phyloP scores from a whole-genome alignment of 2,888 invertebrate species.

The Ichneumoninae sp. region DNA sequence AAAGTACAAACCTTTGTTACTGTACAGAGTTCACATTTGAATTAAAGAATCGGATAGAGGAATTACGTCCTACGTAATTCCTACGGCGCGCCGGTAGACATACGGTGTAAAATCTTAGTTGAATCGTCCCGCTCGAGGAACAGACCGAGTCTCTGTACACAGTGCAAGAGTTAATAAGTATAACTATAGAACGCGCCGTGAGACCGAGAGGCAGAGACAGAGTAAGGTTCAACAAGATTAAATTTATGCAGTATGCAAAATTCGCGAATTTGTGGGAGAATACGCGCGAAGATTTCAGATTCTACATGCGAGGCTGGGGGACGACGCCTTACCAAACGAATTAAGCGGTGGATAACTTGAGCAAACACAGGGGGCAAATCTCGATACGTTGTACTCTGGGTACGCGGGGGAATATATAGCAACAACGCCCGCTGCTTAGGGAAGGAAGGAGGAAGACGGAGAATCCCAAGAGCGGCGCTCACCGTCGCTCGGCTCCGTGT shows the following conservation, averaged over 20 bases:
- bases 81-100: background rate
- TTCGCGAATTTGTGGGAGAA: slow-evolving; percentile 58
- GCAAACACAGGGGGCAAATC: slow-evolving; percentile 72
- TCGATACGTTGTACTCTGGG: slow-evolving; percentile 67
- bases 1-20: too few relatives aligned
- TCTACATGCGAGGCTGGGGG: slow-evolving; percentile 20
- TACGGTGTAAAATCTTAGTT: background rate
- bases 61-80: too few relatives aligned
- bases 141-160: background rate
- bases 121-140: background rate
- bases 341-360: slow-evolving; percentile 69
- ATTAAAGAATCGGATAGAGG: too few relatives aligned
- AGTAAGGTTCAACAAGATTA: slow-evolving; percentile 55
- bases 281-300: slow-evolving; percentile 59
- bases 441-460: slow-evolving; percentile 1
- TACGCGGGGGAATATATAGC: slow-evolving; percentile 8
- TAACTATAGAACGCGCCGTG: slow-evolving; percentile 1
- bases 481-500: background rate
- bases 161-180: slow-evolving; percentile 33
- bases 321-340: slow-evolving; percentile 71
- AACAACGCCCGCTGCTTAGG: slow-evolving; percentile 25
- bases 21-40: too few relatives aligned
- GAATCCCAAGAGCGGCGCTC: background rate
- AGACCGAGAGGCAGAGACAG: too few relatives aligned
- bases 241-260: slow-evolving; percentile 67